phyloP scores from a whole-genome alignment of 1,140 invertebrate species.

The Agrypnia vestita region DNA sequence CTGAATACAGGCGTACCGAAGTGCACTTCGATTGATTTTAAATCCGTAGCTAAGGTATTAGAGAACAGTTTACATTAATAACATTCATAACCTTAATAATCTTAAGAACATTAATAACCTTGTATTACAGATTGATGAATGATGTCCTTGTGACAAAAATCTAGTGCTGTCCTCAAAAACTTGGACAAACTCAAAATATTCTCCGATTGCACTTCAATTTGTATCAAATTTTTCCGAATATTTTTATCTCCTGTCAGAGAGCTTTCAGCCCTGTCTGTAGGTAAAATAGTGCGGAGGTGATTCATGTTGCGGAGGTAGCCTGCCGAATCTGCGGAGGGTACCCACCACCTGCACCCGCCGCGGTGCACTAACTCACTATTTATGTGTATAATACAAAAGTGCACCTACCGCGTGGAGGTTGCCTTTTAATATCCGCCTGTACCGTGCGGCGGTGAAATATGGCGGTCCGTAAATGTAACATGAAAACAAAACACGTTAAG shows the following conservation, averaged over 20 bases:
- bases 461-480: conserved; percentile 13
- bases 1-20: no score
- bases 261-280: background rate
- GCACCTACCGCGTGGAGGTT: background rate
- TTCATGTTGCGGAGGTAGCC: background rate
- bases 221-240: background rate
- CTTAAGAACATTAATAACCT: no score
- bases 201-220: no score
- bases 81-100: no score
- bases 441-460: conserved; percentile 20
- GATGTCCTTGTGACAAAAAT: no score
- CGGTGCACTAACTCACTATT: conserved; percentile 2
- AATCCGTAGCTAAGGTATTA: no score
- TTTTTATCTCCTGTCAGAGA: background rate
- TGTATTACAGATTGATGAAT: no score
- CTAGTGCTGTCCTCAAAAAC: no score
- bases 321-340: background rate
- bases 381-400: background rate
- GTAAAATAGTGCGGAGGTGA: conserved; percentile 2
- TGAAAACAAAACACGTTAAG: conserved; percentile 37
- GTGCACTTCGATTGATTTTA: no score
- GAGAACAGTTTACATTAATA: no score
- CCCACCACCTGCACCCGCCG: background rate
- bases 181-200: no score
- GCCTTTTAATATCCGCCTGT: conserved; percentile 39